A percentile compares a stretch with the other conserved stretches of the same genome.
Evolutionary conservation across 2,113 vertebrate genomes (phyloP).

Genomic region (Aythya baeri): DNA sequence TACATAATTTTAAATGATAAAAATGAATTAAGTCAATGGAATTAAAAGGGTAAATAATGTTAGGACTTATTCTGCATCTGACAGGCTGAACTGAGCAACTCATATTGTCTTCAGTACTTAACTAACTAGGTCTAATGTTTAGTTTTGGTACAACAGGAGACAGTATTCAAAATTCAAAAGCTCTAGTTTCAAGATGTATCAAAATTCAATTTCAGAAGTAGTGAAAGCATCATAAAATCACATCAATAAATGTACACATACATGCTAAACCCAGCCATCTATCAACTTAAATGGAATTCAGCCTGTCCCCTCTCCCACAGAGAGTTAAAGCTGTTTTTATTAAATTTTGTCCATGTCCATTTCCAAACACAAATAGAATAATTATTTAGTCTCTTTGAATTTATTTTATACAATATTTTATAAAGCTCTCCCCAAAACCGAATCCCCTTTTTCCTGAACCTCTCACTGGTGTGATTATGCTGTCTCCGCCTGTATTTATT

Average conservation of each 20-base stretch:
- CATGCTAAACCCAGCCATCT: neutral
- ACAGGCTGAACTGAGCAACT: neutral
- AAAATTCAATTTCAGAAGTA: neutral
- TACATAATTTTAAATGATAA: neutral
- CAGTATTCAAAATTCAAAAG: neutral
- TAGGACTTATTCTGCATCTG: neutral
- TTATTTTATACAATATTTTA: neutral
- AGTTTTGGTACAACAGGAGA: neutral
- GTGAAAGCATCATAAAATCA: neutral
- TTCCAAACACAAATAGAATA: constrained; percentile 8
- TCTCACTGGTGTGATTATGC: neutral
- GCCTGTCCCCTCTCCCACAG: neutral
- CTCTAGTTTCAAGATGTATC: neutral
- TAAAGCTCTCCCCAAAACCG: neutral
- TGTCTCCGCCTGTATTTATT: neutral
- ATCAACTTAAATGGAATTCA: neutral
- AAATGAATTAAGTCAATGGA: neutral
- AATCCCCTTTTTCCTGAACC: neutral
- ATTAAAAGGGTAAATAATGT: neutral
- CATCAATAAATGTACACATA: neutral
- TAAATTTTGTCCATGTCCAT: neutral
- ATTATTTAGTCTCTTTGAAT: neutral
- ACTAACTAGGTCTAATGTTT: neutral
- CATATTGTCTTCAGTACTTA: neutral
- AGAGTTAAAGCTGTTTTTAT: neutral